Conservation (phyloP, 2,797 vertebrate genomes). For the Neopelma chrysocephalum region DNA sequence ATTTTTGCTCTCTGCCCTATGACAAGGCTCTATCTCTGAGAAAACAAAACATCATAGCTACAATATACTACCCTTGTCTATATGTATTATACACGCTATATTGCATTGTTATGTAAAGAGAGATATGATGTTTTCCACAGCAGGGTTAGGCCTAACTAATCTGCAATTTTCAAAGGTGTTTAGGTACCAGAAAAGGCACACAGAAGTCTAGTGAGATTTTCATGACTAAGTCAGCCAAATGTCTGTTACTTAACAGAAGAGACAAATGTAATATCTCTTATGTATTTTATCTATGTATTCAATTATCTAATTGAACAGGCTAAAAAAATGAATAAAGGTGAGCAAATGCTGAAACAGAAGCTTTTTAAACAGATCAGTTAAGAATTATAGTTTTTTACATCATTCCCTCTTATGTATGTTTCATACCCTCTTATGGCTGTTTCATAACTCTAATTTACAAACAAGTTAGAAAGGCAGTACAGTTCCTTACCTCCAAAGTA, state of each 20-base stretch:
- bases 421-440: no score
- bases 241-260: background rate
- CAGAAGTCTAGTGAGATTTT: background rate
- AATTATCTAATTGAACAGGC: background rate
- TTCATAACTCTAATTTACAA: background rate
- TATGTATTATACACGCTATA: background rate
- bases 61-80: background rate
- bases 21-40: background rate
- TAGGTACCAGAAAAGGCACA: background rate
- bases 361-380: background rate
- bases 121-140: background rate
- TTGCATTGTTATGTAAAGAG: background rate
- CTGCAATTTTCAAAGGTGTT: background rate
- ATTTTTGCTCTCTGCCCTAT: background rate
- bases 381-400: background rate
- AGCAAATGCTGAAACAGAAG: background rate
- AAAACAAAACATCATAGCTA: background rate
- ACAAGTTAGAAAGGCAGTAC: background rate
- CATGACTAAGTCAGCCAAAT: background rate
- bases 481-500: constrained; percentile 85
- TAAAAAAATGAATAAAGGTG: background rate
- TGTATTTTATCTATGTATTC: background rate
- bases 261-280: background rate
- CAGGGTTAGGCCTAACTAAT: background rate
- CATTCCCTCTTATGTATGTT: background rate